Percentiles rank a stretch among this genome's conserved stretches.
Evolutionary conservation across 2,113 vertebrate genomes (phyloP).

Genomic region (Menura novaehollandiae): DNA sequence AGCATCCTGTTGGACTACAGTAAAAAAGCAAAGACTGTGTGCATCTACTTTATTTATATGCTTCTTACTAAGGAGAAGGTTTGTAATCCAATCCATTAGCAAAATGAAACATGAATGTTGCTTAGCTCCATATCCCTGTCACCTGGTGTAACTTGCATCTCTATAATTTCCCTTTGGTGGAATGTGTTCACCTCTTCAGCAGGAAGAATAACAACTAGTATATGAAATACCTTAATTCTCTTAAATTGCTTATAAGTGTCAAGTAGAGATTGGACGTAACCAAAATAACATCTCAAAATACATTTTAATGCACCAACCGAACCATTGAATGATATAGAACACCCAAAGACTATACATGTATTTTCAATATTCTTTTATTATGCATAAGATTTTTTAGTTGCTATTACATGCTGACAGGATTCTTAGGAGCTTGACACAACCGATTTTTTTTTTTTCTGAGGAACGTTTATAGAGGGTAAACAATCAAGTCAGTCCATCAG

Average conservation of each 20-base stretch:
- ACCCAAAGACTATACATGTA: neutral
- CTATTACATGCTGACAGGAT: neutral
- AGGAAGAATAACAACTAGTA: neutral
- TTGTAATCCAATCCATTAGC: neutral
- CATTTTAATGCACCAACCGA: neutral
- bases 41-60: neutral
- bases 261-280: neutral
- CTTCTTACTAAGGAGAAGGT: neutral
- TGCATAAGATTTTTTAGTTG: neutral
- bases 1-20: slow-evolving; percentile 37
- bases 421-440: neutral
- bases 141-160: neutral
- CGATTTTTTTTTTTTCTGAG: neutral
- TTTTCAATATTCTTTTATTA: neutral
- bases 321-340: neutral
- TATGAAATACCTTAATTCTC: neutral
- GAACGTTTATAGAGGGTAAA: neutral
- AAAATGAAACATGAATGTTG: neutral
- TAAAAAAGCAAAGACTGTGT: neutral
- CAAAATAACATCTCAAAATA: neutral
- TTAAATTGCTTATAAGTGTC: neutral
- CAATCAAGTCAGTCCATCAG: neutral
- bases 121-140: neutral
- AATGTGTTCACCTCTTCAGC: neutral
- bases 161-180: neutral